phyloP scores from a whole-genome alignment of 2,113 vertebrate species.

The Urocitellus parryii region DNA sequence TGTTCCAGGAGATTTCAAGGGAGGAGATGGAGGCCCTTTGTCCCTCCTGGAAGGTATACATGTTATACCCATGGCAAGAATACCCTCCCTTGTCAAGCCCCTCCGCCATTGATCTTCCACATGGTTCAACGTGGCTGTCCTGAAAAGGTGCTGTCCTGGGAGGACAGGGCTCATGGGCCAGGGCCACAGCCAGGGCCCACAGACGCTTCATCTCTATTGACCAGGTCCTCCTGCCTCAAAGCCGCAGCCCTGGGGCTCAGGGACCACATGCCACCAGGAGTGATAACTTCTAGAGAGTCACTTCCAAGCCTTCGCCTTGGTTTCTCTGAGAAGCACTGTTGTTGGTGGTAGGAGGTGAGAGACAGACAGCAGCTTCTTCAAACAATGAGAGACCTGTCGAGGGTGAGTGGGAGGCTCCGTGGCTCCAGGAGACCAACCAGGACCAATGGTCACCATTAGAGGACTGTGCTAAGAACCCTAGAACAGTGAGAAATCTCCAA shows the following conservation, averaged over 20 bases:
- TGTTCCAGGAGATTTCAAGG: not conserved
- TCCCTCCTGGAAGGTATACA: fast-evolving
- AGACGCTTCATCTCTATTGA: not conserved
- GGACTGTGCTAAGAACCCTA: not conserved
- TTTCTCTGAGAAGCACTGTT: not conserved
- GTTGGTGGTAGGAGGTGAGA: not conserved
- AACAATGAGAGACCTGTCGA: too few relatives aligned
- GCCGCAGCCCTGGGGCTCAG: not conserved
- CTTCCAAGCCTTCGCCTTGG: not conserved
- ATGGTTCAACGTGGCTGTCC: not conserved
- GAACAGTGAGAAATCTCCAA: not conserved
- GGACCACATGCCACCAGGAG: not conserved
- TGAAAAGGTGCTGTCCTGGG: not conserved
- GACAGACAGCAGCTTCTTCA: not conserved
- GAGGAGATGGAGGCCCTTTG: fast-evolving
- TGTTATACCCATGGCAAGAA: not conserved
- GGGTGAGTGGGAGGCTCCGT: not conserved
- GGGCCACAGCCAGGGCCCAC: not conserved
- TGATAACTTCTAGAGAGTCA: not conserved
- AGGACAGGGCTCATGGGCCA: not conserved
- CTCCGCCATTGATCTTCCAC: fast-evolving
- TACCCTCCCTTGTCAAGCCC: not conserved
- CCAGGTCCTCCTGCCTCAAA: not conserved
- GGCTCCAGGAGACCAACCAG: not conserved
- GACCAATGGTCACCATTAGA: not conserved